A percentile compares a stretch with the other conserved stretches of the same genome.
These are phyloP conservation scores for Chrysemys picta DNA, from an alignment of 2,113 vertebrate genomes.

Conservation along the genomic window DNA sequence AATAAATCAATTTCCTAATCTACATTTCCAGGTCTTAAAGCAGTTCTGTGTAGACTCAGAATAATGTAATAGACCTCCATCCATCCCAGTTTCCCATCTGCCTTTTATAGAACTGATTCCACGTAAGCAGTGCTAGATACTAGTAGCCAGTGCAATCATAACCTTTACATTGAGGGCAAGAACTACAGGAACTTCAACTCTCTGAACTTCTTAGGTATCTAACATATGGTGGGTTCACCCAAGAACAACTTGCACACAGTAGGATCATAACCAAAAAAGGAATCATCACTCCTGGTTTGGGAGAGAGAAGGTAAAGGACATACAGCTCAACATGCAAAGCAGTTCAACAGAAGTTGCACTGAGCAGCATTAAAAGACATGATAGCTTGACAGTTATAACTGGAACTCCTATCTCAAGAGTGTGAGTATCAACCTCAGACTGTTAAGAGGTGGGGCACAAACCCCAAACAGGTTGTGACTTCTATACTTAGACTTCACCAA, in stretches of 20 bases:
- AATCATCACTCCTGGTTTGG: background rate
- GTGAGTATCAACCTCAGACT: no score
- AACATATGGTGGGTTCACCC: background rate
- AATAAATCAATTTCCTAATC: background rate
- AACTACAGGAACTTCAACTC: background rate
- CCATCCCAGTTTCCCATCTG: background rate
- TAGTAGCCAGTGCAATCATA: background rate
- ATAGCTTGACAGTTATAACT: background rate
- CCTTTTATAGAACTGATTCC: background rate
- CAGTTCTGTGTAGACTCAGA: background rate
- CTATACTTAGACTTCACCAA: no score
- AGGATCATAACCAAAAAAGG: background rate
- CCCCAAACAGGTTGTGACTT: background rate
- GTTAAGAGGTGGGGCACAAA: no score
- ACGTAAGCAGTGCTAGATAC: background rate
- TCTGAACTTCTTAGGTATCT: background rate
- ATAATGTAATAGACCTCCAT: background rate
- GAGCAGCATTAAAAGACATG: background rate
- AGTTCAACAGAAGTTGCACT: background rate
- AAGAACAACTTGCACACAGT: background rate
- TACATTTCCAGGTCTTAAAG: background rate
- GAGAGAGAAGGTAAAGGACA: background rate
- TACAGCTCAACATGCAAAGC: background rate
- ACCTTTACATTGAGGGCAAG: background rate
- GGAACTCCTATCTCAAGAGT: no score